Evolutionary conservation across 2,888 invertebrate species (phyloP).

Genomic region (Clistopyga incitator): DNA sequence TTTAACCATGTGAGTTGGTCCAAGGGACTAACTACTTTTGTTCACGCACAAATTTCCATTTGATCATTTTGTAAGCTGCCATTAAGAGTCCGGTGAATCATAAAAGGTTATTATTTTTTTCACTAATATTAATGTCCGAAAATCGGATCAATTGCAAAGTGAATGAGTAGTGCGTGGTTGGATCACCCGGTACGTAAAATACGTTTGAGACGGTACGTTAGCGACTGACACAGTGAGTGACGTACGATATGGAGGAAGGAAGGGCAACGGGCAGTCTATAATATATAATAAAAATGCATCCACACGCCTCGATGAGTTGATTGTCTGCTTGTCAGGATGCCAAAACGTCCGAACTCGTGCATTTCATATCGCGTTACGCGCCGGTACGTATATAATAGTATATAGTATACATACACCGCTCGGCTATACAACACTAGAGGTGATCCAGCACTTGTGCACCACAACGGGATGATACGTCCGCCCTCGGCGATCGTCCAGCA

Average conservation of each 20-base stretch:
- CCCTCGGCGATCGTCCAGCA: slow-evolving; percentile 67
- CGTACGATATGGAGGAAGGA: slow-evolving; percentile 72
- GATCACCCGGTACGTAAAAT: slow-evolving; percentile 83
- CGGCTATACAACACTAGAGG: slow-evolving; percentile 35
- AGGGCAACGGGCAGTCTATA: slow-evolving; percentile 84
- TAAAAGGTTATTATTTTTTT: no score
- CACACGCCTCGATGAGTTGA: slow-evolving; percentile 84
- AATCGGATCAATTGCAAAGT: not conserved
- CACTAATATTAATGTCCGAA: not conserved
- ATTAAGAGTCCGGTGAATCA: no score
- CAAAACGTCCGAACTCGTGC: slow-evolving; percentile 84
- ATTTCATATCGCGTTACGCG: slow-evolving; percentile 83
- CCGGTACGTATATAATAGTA: slow-evolving; percentile 72
- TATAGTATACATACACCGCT: slow-evolving; percentile 23
- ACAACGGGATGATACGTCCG: slow-evolving; percentile 66
- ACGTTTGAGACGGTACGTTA: slow-evolving; percentile 84
- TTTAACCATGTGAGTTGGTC: no score
- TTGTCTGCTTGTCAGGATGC: slow-evolving; percentile 84
- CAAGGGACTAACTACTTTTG: no score
- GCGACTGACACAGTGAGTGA: slow-evolving; percentile 80
- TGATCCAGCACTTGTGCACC: slow-evolving; percentile 62
- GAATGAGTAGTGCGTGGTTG: slow-evolving; percentile 64
- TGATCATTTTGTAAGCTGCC: no score
- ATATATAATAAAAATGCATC: slow-evolving; percentile 85
- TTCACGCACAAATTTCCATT: no score